Percentiles rank a stretch among this genome's conserved stretches.
Evolutionary conservation across 1,140 invertebrate genomes (phyloP).

Genomic region (Potamilus streckersoni): DNA sequence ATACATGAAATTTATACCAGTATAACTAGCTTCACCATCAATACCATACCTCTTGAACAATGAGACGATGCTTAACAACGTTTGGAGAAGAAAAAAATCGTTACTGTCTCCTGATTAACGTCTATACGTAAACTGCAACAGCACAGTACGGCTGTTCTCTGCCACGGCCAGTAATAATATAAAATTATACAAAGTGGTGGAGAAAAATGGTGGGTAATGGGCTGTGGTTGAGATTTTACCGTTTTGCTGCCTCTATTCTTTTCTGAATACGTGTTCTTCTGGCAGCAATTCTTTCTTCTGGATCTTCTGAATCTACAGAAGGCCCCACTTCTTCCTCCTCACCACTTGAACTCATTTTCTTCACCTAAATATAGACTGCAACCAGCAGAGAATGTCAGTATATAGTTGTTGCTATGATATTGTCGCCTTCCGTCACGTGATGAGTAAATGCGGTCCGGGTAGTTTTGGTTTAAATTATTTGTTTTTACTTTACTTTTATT

Average conservation of each 20-base stretch:
- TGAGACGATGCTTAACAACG: too few relatives aligned
- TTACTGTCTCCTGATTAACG: too few relatives aligned
- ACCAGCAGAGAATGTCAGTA: conserved; percentile 3
- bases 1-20: too few relatives aligned
- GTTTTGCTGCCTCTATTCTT: conserved; percentile 58
- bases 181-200: too few relatives aligned
- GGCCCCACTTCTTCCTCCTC: conserved; percentile 65
- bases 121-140: too few relatives aligned
- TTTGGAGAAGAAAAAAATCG: too few relatives aligned
- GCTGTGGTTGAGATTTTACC: conserved; percentile 32
- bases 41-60: too few relatives aligned
- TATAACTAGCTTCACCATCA: too few relatives aligned
- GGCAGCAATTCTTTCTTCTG: conserved; percentile 65
- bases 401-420: conserved; percentile 46
- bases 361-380: neutral
- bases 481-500: conserved; percentile 11
- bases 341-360: conserved; percentile 57
- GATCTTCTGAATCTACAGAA: conserved; percentile 62
- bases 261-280: conserved; percentile 59
- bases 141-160: too few relatives aligned
- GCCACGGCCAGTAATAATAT: too few relatives aligned
- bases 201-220: neutral
- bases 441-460: neutral
- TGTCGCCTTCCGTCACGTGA: conserved; percentile 40
- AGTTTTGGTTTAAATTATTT: too few relatives aligned